Evolutionary conservation across 2,113 vertebrate genomes (phyloP).

Genomic region (Pipa parva): DNA sequence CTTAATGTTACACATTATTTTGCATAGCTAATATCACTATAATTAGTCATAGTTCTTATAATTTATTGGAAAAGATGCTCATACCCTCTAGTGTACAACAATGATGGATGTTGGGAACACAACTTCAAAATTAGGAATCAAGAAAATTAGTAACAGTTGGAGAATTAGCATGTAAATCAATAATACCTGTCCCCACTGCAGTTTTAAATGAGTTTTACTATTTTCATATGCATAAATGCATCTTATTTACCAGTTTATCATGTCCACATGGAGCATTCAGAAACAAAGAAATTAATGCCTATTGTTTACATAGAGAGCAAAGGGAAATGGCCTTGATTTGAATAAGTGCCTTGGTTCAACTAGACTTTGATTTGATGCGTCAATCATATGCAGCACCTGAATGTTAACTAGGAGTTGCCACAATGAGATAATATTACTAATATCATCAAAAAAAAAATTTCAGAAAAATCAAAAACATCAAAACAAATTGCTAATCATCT

Average conservation of each 20-base stretch:
- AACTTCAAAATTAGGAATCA: slow-evolving; percentile 74
- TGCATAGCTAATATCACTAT: slow-evolving; percentile 78
- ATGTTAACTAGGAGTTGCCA: no score
- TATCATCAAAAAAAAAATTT: no score
- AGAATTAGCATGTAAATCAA: slow-evolving; percentile 75
- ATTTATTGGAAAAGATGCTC: slow-evolving; percentile 78
- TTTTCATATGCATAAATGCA: slow-evolving; percentile 6
- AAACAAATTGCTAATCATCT: no score
- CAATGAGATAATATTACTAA: no score
- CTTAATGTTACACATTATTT: slow-evolving; percentile 76
- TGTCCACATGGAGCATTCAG: not conserved
- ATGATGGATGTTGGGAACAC: slow-evolving; percentile 72
- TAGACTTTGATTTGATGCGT: no score
- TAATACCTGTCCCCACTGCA: slow-evolving; percentile 63
- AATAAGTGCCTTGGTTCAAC: no score
- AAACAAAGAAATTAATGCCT: not conserved
- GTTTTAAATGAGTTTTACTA: slow-evolving; percentile 45
- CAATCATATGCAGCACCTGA: no score
- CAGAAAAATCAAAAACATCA: no score
- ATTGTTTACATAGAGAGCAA: slow-evolving; percentile 5
- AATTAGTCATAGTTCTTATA: slow-evolving; percentile 80
- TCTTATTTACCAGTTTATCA: slow-evolving; percentile 9
- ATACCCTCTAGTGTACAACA: slow-evolving; percentile 70
- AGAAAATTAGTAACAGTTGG: slow-evolving; percentile 79
- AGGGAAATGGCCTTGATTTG: no score